Evolutionary conservation across 2,797 vertebrate genomes (phyloP).

Genomic region (Leptoclinus maculatus): DNA sequence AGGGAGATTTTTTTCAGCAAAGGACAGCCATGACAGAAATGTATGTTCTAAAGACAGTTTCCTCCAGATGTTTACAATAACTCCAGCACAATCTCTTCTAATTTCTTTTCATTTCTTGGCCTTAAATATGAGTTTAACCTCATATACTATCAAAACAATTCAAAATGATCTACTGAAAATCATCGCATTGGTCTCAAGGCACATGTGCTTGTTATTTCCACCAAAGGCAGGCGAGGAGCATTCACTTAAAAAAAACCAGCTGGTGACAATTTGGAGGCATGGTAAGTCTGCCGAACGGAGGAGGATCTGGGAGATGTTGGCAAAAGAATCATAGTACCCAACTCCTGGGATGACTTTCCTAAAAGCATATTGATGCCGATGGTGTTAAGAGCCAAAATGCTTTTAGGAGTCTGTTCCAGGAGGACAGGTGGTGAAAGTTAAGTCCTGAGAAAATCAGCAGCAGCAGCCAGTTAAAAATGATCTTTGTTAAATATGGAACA

Average conservation of each 20-base stretch:
- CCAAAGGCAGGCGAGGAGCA: conserved; percentile 10
- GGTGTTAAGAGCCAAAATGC: conserved; percentile 16
- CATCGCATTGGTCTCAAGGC: background rate
- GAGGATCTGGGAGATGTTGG: conserved; percentile 19
- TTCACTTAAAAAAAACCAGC: conserved; percentile 21
- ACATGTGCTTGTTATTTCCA: conserved; percentile 40
- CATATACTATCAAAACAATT: background rate
- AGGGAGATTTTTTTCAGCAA: background rate
- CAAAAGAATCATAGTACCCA: background rate
- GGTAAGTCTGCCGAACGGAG: conserved; percentile 4
- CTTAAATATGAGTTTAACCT: background rate
- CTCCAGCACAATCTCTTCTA: background rate
- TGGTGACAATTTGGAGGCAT: conserved; percentile 26
- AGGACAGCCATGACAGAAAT: background rate
- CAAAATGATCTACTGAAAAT: background rate
- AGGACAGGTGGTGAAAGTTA: conserved; percentile 33
- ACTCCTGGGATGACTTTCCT: conserved; percentile 27
- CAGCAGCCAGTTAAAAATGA: conserved; percentile 22
- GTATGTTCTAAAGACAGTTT: background rate
- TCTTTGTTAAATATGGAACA: background rate
- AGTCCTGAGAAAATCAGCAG: conserved; percentile 74
- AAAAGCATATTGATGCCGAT: conserved; percentile 33
- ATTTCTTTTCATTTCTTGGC: background rate
- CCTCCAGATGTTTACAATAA: background rate
- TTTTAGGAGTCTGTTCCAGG: conserved; percentile 43